phyloP scores from a whole-genome alignment of 2,888 invertebrate species.

The Chelonus formosanus region DNA sequence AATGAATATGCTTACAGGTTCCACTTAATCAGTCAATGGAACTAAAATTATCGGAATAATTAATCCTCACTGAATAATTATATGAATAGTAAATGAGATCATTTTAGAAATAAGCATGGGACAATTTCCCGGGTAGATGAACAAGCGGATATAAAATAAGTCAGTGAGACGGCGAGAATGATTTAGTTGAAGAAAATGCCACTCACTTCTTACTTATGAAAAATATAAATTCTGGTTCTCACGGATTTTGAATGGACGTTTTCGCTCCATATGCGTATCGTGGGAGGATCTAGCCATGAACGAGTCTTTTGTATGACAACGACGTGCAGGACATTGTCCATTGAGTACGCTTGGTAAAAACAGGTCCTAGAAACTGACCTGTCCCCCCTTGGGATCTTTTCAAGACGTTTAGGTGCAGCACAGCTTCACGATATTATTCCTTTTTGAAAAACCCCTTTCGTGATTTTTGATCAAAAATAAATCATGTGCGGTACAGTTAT shows the following conservation, averaged over 20 bases:
- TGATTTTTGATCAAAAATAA: conserved; percentile 62
- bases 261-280: conserved; percentile 66
- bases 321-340: conserved; percentile 62
- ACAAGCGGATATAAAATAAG: too few relatives aligned
- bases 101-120: too few relatives aligned
- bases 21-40: too few relatives aligned
- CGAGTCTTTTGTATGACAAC: conserved; percentile 59
- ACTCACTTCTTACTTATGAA: conserved; percentile 11
- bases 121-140: too few relatives aligned
- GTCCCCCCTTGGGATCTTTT: conserved; percentile 47
- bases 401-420: conserved; percentile 3
- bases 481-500: conserved; percentile 61
- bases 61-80: too few relatives aligned
- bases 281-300: conserved; percentile 66
- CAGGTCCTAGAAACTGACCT: conserved; percentile 59
- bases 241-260: conserved; percentile 62
- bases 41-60: too few relatives aligned
- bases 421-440: conserved; percentile 24
- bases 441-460: conserved; percentile 58
- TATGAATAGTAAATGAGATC: too few relatives aligned
- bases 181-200: neutral
- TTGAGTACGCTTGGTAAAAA: conserved; percentile 51
- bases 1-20: too few relatives aligned
- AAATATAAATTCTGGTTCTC: conserved; percentile 60
- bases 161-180: neutral